Percentiles rank a stretch among this genome's conserved stretches.
These are phyloP conservation scores for Blastobasis lacticolella DNA, from an alignment of 2,888 invertebrate genomes.

Conservation along the genomic window DNA sequence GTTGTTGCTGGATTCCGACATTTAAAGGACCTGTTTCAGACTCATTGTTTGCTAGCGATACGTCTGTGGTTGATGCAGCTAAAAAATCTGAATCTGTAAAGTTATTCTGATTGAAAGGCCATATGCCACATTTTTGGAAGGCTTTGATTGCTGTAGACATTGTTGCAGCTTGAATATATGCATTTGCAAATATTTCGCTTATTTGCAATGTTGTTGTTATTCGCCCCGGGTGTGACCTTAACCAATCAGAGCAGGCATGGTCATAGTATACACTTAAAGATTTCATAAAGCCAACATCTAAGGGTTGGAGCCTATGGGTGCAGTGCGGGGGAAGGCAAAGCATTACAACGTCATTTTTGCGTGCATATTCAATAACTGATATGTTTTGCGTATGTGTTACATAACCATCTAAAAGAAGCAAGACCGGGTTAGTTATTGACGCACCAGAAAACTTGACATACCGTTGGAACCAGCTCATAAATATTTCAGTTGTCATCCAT, in stretches of 20 bases:
- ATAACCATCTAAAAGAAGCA: slow-evolving; percentile 13
- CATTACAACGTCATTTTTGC: slow-evolving; percentile 14
- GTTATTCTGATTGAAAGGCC: slow-evolving; percentile 17
- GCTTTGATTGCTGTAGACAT: slow-evolving; percentile 20
- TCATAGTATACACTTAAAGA: slow-evolving; percentile 18
- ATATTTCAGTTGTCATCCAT: slow-evolving; percentile 20
- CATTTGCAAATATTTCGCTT: slow-evolving; percentile 21
- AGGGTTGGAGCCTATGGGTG: slow-evolving; percentile 13
- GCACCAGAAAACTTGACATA: slow-evolving; percentile 14
- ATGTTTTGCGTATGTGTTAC: slow-evolving; percentile 16
- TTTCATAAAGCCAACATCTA: slow-evolving; percentile 18
- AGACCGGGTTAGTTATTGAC: slow-evolving; percentile 5
- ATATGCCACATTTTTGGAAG: slow-evolving; percentile 19
- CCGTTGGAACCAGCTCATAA: slow-evolving; percentile 14
- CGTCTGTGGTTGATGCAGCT: slow-evolving; percentile 17
- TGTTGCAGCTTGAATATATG: slow-evolving; percentile 19
- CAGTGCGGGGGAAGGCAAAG: slow-evolving; percentile 19
- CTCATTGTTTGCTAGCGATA: background rate
- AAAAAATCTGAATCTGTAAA: slow-evolving; percentile 18
- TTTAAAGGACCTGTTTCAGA: background rate
- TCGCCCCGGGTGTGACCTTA: slow-evolving; percentile 18
- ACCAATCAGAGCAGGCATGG: slow-evolving; percentile 16
- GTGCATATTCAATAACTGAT: slow-evolving; percentile 12
- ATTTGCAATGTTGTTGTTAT: slow-evolving; percentile 18
- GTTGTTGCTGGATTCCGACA: background rate